phyloP scores from a whole-genome alignment of 2,888 invertebrate genomes.

The Mesopsocus fuscifrons region DNA sequence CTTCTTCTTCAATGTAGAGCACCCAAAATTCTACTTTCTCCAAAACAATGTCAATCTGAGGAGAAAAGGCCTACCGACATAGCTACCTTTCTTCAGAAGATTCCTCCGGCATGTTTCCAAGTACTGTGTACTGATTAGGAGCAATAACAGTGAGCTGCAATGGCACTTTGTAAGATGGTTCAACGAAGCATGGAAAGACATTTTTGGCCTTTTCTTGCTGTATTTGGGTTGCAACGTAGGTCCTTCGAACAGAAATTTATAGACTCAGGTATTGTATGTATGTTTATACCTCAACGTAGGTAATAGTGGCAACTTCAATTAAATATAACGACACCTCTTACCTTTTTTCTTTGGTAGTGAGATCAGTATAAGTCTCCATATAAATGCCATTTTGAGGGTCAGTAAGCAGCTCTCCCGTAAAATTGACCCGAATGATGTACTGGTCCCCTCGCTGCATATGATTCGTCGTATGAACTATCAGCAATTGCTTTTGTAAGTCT shows the following conservation, averaged over 20 bases:
- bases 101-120: background rate
- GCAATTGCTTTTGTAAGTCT: conserved; percentile 39
- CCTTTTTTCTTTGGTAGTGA: background rate
- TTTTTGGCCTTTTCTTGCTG: conserved; percentile 53
- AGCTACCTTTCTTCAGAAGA: background rate
- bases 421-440: background rate
- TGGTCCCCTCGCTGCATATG: conserved; percentile 29
- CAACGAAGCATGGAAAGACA: conserved; percentile 67
- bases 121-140: conserved; percentile 24
- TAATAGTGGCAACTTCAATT: too few species aligned
- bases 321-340: too few species aligned
- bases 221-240: conserved; percentile 46
- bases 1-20: too few species aligned
- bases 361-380: background rate
- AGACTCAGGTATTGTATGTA: too few species aligned
- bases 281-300: too few species aligned
- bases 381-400: background rate
- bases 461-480: conserved; percentile 38
- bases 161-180: conserved; percentile 53
- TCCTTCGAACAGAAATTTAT: too few species aligned
- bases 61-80: too few species aligned
- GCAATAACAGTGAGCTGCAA: conserved; percentile 43
- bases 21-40: too few species aligned
- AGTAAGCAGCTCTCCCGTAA: background rate
- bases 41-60: too few species aligned